Base-by-base conservation (phyloP, 2,113 vertebrate genomes). In the Menura novaehollandiae region DNA sequence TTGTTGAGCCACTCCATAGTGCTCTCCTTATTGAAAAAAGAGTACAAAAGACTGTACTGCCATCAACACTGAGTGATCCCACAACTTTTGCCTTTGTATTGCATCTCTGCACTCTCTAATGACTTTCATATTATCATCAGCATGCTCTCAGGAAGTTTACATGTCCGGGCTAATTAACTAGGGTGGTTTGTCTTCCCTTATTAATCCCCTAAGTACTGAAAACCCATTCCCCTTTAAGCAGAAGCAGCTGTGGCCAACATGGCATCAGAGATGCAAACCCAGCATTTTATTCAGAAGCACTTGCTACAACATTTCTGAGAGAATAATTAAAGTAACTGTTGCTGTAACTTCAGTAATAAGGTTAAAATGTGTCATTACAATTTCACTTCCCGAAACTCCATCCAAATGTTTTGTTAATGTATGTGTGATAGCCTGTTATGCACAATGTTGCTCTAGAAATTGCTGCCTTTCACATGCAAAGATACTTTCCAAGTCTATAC, bases 151-250 rank as follows among this genome's bases (percentile, higher is more conserved):
- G 93, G 92, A 97, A 96, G 92, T 62, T 91, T 85, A 96, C 91
- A 94, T 94, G 87, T 81, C 96, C 90, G 64, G 64, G 39, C 35
- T 94, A 96, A 95, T 96, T 96, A 92, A 95, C 93, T 85, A 78
- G 68, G 78, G 94, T 85, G 63, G 68, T 95, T 91, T 95, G 41
- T 66, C 91, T 92, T 92, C 64, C 66, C 44, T 93, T 94, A 96
- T 92, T 96, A 84, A 95, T 93, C 78, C 78, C 89, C n/a, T 77
- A 86, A 94, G 93, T 63, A 88, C 63, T 18, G 13, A 56, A 77
- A 94, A 62, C 67, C 47, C 82, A 92, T 76, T 91, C 80, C 49
- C 78, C 79, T 92, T 77, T 81, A 93, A 95, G 82, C 74, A 62
- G 69, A 77, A 95, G 89, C 91, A 94, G 89, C 92, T 96, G 94